Evolutionary conservation across 2,797 vertebrate species (phyloP), one percentile per base, ranked within the genome.

Genomic region (Eidolon dupreanum): DNA sequence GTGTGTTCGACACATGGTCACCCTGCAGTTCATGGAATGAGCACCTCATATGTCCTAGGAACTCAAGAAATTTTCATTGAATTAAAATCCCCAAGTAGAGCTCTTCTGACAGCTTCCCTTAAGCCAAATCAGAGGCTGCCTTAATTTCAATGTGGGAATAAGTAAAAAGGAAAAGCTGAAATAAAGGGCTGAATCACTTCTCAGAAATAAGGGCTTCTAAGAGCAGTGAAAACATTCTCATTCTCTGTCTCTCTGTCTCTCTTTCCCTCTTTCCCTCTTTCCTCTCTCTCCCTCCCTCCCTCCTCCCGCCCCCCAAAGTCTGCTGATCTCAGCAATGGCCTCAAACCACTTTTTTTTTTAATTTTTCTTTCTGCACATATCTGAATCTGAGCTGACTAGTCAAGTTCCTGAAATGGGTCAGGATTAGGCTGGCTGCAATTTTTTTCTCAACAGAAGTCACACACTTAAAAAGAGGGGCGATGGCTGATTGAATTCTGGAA

Each of bases 391-490:
- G n/a, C 43, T 41, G 36, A 73, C 51, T 41, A 66, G 70, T 73
- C 79, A 79, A 33, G 70, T 70, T 95, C 84, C 82, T 81, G 49
- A 55, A 88, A 38, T 38, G 70, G 78, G 26, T 95, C 85, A 83
- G 51, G 63, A 75, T 71, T 46, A 77, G 36, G 20, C 61, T 95
- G 89, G 41, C 46, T 93, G 78, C 36, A 46, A 4, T 17, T 38
- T 36, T 94, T n/a, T 66, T 38, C 73, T 74, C 57, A 88, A 77
- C 70, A 87, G 59, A 96, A 96, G 74, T n/a, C 86, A 97, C 89
- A 89, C 66, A 59, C 68, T 96, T 89, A 31, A 49, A 79, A 66
- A 77, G 51, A 43, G 8, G 43, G 59, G 53, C 68, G 65, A 78
- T 46, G 78, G 70, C 57, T 83, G 85, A 70, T 53, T 38, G 86